A percentile compares a stretch with the other conserved stretches of the same genome.
These are phyloP conservation scores for Mesoclemmys tuberculata DNA, from an alignment of 2,113 vertebrate genomes.

Conservation along the genomic window DNA sequence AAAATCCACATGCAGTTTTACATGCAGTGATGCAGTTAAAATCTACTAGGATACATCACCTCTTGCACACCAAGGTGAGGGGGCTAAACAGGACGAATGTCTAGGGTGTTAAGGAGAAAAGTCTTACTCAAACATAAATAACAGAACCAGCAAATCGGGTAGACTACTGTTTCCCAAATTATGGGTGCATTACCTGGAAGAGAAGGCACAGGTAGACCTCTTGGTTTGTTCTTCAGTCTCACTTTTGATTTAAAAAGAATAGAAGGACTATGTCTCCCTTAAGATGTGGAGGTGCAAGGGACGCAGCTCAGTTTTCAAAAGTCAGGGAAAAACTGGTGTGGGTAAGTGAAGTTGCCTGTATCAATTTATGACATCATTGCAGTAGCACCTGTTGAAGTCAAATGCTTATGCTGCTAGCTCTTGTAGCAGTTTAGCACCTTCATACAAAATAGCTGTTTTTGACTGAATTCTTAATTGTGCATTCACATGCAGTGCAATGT, in stretches of 20 bases:
- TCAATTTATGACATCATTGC: background rate
- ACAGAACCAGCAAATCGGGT: background rate
- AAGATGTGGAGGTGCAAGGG: background rate
- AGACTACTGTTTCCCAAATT: background rate
- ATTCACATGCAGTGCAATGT: background rate
- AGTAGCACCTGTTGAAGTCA: conserved; percentile 8
- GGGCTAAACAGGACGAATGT: background rate
- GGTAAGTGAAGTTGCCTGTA: background rate
- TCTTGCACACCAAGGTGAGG: background rate
- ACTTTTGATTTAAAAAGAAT: background rate
- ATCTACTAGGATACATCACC: background rate
- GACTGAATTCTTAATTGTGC: background rate
- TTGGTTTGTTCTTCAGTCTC: background rate
- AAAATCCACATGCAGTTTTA: background rate
- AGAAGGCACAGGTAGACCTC: fast-evolving
- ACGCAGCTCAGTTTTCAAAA: background rate
- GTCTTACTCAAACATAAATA: background rate
- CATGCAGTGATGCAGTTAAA: background rate
- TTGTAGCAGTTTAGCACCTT: background rate
- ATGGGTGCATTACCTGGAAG: background rate
- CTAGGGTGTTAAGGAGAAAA: background rate
- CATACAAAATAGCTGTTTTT: background rate
- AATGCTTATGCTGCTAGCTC: background rate
- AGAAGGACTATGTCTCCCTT: background rate
- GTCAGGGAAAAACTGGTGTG: fast-evolving